Conservation (phyloP, 2,888 invertebrate genomes). For the Pristionchus mayeri region DNA sequence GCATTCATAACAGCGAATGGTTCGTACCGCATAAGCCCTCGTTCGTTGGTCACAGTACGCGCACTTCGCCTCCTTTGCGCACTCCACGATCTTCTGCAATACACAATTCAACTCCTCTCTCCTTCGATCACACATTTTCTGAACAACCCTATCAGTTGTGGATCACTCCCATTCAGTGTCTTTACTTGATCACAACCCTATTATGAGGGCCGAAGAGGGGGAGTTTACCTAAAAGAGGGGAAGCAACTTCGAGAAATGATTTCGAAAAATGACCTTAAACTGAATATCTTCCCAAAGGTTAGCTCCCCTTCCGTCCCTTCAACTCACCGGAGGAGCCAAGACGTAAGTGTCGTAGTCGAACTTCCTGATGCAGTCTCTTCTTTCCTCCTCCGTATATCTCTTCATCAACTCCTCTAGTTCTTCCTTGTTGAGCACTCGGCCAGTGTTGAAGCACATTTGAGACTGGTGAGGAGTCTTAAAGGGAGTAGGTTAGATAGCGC, state of each 20-base stretch:
- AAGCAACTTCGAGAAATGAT: too few relatives aligned
- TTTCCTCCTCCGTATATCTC: not conserved
- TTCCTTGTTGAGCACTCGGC: not conserved
- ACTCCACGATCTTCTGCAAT: slow-evolving; percentile 1
- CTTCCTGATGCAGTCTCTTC: slow-evolving; percentile 22
- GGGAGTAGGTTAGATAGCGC: too few relatives aligned
- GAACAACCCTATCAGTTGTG: too few relatives aligned
- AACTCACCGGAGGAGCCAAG: not conserved
- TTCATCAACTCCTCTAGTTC: slow-evolving; percentile 11
- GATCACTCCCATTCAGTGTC: too few relatives aligned
- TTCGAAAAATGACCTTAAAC: not conserved
- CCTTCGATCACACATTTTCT: too few relatives aligned
- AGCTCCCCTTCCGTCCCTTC: not conserved
- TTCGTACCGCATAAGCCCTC: not conserved
- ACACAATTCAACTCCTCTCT: too few relatives aligned
- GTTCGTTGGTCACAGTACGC: not conserved
- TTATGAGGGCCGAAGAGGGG: too few relatives aligned
- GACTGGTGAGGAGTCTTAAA: slow-evolving; percentile 8
- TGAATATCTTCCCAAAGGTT: not conserved
- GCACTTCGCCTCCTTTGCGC: not conserved
- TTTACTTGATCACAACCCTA: too few relatives aligned
- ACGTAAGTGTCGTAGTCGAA: not conserved
- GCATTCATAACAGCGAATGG: too few relatives aligned
- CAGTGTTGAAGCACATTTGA: not conserved
- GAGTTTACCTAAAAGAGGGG: too few relatives aligned